These are phyloP conservation scores for Napeogenes sylphis DNA, from an alignment of 2,888 invertebrate species.

Conservation along the genomic window DNA sequence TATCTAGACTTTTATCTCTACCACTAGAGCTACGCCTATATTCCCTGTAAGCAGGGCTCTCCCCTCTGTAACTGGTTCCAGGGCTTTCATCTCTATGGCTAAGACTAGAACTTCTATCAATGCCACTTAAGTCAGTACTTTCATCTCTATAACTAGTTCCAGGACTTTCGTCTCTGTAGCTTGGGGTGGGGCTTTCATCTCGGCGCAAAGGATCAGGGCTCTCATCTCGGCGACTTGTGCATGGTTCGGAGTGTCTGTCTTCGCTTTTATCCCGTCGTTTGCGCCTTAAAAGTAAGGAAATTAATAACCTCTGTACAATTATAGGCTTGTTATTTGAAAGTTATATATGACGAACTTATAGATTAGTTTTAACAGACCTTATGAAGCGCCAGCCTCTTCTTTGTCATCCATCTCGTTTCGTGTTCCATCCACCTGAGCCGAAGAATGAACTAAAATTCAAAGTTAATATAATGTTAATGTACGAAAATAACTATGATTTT, in stretches of 20 bases:
- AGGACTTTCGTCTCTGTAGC: constrained; percentile 16
- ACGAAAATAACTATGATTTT: no score
- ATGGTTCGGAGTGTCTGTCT: constrained; percentile 12
- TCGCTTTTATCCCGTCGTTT: constrained; percentile 5
- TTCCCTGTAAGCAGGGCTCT: constrained; percentile 13
- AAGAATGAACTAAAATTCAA: constrained; percentile 53
- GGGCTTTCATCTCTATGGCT: constrained; percentile 18
- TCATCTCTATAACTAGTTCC: constrained; percentile 19
- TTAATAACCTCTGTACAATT: not conserved
- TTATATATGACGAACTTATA: not conserved
- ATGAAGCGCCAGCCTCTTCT: constrained; percentile 53
- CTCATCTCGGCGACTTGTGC: constrained; percentile 6
- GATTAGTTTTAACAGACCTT: constrained; percentile 35
- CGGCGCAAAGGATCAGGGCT: constrained; percentile 6
- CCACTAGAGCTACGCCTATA: constrained; percentile 9
- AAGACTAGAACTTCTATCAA: constrained; percentile 13
- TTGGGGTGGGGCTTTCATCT: constrained; percentile 14
- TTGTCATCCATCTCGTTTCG: constrained; percentile 61
- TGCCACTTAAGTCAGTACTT: constrained; percentile 17
- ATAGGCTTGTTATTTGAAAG: not conserved
- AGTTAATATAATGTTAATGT: not conserved
- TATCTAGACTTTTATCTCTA: constrained; percentile 10
- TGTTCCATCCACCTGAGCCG: constrained; percentile 57
- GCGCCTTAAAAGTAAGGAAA: constrained; percentile 6
- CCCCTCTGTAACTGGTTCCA: constrained; percentile 16